Percentiles rank a stretch among this genome's conserved stretches.
phyloP scores from a whole-genome alignment of 2,113 vertebrate species.

The Balaenoptera acutorostrata region DNA sequence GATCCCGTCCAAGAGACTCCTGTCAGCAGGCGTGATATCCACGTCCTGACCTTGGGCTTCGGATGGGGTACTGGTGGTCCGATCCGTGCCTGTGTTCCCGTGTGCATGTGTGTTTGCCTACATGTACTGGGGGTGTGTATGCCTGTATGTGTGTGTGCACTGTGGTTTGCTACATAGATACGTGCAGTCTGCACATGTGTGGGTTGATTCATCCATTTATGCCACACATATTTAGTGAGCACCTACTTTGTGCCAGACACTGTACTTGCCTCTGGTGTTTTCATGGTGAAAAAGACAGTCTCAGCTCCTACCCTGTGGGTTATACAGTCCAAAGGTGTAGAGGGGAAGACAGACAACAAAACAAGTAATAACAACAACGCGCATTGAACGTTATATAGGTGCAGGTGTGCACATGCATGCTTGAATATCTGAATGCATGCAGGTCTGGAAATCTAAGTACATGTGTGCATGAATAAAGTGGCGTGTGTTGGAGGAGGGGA shows the following conservation, averaged over 20 bases:
- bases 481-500: background rate
- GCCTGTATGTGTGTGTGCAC: background rate
- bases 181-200: background rate
- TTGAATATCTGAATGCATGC: background rate
- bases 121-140: background rate
- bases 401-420: fast-evolving
- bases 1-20: background rate
- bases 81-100: background rate
- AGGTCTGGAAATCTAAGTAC: background rate
- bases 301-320: background rate
- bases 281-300: background rate
- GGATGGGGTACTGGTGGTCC: background rate
- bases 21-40: background rate
- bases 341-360: background rate
- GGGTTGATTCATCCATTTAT: background rate
- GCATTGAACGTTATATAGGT: background rate
- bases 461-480: background rate
- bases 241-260: background rate
- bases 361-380: background rate
- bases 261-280: background rate
- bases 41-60: constrained; percentile 33
- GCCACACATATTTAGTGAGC: background rate
- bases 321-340: background rate
- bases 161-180: background rate
- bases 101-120: background rate